Conservation (phyloP, 2,797 vertebrate genomes). For the Channa striata region DNA sequence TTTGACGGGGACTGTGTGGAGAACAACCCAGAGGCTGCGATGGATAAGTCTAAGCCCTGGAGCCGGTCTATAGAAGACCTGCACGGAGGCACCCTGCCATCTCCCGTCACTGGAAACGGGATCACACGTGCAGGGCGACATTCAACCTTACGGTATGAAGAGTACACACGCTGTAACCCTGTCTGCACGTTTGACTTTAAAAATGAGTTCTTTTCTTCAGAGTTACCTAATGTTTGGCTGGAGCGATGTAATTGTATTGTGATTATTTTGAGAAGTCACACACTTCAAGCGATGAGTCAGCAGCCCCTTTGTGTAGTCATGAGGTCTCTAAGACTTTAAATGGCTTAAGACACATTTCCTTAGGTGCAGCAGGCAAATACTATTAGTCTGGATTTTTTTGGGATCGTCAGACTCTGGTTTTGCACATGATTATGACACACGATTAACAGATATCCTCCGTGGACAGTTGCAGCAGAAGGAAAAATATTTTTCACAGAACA, state of each 20-base stretch:
- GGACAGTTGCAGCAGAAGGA: conserved; percentile 14
- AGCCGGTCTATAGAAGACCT: conserved; percentile 97
- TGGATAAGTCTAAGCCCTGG: conserved; percentile 93
- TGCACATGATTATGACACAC: conserved; percentile 33
- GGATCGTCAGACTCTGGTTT: conserved; percentile 1
- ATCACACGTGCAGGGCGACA: conserved; percentile 89
- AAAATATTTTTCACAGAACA: conserved; percentile 3
- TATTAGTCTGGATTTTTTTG: conserved; percentile 40
- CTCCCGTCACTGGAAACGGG: conserved; percentile 88
- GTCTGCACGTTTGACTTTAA: background rate
- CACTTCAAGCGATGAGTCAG: conserved; percentile 71
- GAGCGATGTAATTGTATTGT: conserved; percentile 14
- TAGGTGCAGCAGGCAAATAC: conserved; percentile 22
- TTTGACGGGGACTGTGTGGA: conserved; percentile 94
- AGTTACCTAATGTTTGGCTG: background rate
- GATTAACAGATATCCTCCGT: conserved; percentile 30
- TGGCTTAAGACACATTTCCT: conserved; percentile 65
- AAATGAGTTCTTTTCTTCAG: background rate
- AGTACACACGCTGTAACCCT: background rate
- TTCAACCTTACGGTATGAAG: conserved; percentile 85
- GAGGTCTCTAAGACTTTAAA: conserved; percentile 77
- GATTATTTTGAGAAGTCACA: conserved; percentile 70
- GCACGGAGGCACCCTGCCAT: conserved; percentile 89
- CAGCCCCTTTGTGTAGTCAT: conserved; percentile 70
- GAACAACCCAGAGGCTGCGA: conserved; percentile 87